Base-by-base conservation (phyloP, 2,113 vertebrate species). In the Pangasianodon hypophthalmus region DNA sequence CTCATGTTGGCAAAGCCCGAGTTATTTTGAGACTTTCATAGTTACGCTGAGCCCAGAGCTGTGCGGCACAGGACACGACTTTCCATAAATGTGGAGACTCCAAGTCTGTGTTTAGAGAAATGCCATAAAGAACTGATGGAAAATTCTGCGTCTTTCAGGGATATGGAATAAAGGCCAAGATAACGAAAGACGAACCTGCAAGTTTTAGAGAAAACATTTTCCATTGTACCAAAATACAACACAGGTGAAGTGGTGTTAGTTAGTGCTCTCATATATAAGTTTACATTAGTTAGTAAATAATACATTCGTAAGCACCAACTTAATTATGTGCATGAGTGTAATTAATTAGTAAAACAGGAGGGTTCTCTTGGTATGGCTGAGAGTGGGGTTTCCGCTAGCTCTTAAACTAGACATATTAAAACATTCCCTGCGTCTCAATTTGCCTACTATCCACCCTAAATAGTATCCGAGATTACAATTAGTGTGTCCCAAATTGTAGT, bases 91-190 rank as follows among this genome's bases (percentile, higher is more conserved):
- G 91, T 83, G 86, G 86, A 93, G 84, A 86, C 91, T 90, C 84
- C 48, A 50, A 87, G 90, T 90, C 89, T 90, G 89, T 41, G 91
- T 48, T 82, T 87, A 85, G 73, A 79, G 50, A 82, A 58, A 75
- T 60, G 90, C 91, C 85, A 92, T 93, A 93, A 93, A 86, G 92
- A 90, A 88, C 92, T 77, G 92, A 94, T 94, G 95, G 94, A 95
- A 96, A 96, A 90, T 91, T 91, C 92, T 89, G 88, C 82, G 77
- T 75, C 87, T 88, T 69, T 90, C 80, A 85, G 87, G 91, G 86
- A 91, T 67, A 62, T 86, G 85, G 88, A 86, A 89, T 5, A 77
- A 32, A n/a, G 16, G 89, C 91, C 88, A 93, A 85, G 18, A 95
- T 86, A 86, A 87, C 54, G 67, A 84, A 84, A 86, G 90, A 91